Conservation (phyloP, 2,888 invertebrate species). For the Xestia rhomboidea region DNA sequence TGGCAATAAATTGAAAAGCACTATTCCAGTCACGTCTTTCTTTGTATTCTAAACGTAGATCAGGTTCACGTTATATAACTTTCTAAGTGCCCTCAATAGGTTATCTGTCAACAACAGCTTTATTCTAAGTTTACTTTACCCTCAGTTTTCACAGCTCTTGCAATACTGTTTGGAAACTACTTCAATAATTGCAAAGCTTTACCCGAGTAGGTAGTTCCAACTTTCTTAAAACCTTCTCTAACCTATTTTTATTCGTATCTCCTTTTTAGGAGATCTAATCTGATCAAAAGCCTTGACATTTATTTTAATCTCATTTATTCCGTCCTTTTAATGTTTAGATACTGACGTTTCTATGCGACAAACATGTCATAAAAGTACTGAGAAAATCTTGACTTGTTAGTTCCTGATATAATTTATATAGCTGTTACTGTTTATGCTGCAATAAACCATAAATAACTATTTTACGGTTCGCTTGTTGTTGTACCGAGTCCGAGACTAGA, state of each 20-base stretch:
- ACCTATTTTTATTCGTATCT: conserved; percentile 17
- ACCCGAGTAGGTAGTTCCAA: conserved; percentile 21
- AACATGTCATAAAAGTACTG: conserved; percentile 34
- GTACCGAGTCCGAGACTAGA: conserved; percentile 62
- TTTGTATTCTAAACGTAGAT: conserved; percentile 18
- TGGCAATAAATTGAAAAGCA: conserved; percentile 40
- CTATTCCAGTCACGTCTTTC: conserved; percentile 31
- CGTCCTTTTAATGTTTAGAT: conserved; percentile 8
- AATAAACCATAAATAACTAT: conserved; percentile 68
- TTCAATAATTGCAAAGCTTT: conserved; percentile 47
- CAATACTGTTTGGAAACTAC: conserved; percentile 45
- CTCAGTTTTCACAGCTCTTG: conserved; percentile 26
- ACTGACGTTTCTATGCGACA: conserved; percentile 15
- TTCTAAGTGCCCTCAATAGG: conserved; percentile 22
- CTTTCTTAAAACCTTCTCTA: conserved; percentile 48
- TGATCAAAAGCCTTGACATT: conserved; percentile 32
- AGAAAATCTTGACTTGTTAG: conserved; percentile 23
- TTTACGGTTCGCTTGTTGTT: conserved; percentile 66
- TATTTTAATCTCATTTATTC: conserved; percentile 21
- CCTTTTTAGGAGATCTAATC: conserved; percentile 18
- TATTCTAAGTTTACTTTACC: conserved; percentile 35
- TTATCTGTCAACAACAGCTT: conserved; percentile 32
- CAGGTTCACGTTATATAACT: conserved; percentile 21
- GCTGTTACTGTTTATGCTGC: conserved; percentile 37
- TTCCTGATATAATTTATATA: conserved; percentile 43